Conservation (phyloP, 2,888 invertebrate genomes). For the Napeogenes inachia region DNA sequence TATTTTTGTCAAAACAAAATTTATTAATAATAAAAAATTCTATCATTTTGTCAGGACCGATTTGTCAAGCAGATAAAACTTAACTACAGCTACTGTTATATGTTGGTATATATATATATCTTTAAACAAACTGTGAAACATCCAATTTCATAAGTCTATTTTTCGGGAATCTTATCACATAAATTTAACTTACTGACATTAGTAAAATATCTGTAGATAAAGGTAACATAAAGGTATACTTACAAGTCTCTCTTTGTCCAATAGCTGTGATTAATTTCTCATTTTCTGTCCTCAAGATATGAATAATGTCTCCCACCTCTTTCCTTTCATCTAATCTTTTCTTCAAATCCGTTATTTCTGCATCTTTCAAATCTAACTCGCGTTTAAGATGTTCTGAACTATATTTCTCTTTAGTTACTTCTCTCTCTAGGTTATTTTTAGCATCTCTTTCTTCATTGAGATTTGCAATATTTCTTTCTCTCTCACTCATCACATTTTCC, state of each 20-base stretch:
- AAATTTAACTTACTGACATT: neutral
- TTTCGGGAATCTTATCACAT: too few relatives aligned
- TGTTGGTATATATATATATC: too few relatives aligned
- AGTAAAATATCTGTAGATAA: neutral
- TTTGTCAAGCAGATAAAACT: too few relatives aligned
- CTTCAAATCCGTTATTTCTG: constrained; percentile 36
- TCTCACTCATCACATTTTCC: constrained; percentile 20
- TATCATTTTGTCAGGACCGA: too few relatives aligned
- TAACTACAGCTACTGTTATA: too few relatives aligned
- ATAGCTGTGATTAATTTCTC: constrained; percentile 49
- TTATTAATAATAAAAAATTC: too few relatives aligned
- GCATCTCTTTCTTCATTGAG: constrained; percentile 43
- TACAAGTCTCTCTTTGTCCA: constrained; percentile 55
- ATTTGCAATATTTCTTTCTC: constrained; percentile 31
- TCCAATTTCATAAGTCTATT: too few relatives aligned
- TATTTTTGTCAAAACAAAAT: too few relatives aligned
- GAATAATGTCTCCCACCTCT: constrained; percentile 37
- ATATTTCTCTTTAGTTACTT: constrained; percentile 44
- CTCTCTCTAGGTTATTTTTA: constrained; percentile 43
- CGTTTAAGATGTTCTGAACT: constrained; percentile 39
- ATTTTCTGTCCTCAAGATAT: constrained; percentile 50
- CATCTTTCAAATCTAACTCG: constrained; percentile 37
- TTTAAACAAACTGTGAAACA: too few relatives aligned
- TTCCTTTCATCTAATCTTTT: constrained; percentile 38
- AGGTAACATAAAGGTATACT: constrained; percentile 34